These are phyloP conservation scores for Gryllus longicercus DNA, from an alignment of 2,888 invertebrate species.

Conservation along the genomic window DNA sequence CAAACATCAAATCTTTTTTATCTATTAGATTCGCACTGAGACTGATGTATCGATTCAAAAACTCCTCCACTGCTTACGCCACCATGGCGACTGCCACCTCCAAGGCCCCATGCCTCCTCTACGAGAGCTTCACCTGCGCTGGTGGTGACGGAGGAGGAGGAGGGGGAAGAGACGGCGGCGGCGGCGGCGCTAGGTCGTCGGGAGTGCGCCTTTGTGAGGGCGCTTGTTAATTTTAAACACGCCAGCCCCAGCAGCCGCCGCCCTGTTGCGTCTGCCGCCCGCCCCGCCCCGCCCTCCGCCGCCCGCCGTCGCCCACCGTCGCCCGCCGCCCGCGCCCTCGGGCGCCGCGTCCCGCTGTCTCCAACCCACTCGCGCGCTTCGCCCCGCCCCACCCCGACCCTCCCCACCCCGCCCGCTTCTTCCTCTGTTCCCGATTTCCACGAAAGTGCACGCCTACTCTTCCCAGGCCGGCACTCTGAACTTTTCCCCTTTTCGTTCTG, in stretches of 20 bases:
- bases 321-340: not conserved
- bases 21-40: too few species aligned
- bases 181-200: not conserved
- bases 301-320: not conserved
- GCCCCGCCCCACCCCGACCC: not conserved
- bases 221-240: constrained; percentile 17
- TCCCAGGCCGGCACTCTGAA: too few species aligned
- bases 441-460: too few species aligned
- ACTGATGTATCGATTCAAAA: too few species aligned
- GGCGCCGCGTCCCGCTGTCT: not conserved
- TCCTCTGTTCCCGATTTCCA: too few species aligned
- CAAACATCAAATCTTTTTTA: too few species aligned
- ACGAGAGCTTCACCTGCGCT: too few species aligned
- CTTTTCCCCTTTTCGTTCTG: too few species aligned
- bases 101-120: too few species aligned
- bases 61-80: too few species aligned
- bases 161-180: not conserved
- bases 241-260: not conserved
- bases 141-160: not conserved
- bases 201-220: not conserved
- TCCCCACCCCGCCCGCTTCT: too few species aligned
- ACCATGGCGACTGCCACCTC: too few species aligned
- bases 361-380: not conserved
- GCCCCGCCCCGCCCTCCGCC: not conserved
- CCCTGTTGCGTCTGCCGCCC: not conserved